A percentile compares a stretch with the other conserved stretches of the same genome.
Evolutionary conservation across 1,140 invertebrate species (phyloP).

Genomic region (Brachionus asplanchnoidis): DNA sequence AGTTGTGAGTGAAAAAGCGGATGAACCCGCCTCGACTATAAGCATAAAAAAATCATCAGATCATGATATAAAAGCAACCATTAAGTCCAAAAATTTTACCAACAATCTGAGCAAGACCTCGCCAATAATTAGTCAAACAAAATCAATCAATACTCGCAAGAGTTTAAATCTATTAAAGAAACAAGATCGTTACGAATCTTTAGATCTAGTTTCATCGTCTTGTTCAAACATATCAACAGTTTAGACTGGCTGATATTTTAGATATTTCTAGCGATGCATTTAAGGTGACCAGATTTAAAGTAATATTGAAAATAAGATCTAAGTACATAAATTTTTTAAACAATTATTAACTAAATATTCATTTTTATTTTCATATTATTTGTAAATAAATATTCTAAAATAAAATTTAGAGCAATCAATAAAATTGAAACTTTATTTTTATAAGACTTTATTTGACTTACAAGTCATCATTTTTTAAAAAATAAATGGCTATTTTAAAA

Average conservation of each 20-base stretch:
- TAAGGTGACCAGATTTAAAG: background rate
- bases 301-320: background rate
- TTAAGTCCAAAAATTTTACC: background rate
- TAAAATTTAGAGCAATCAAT: too few species aligned
- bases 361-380: background rate
- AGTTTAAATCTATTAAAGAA: background rate
- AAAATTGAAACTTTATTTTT: too few species aligned
- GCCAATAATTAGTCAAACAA: background rate
- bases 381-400: background rate
- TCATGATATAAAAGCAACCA: background rate
- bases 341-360: background rate
- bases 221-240: background rate
- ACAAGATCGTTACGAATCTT: background rate
- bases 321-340: background rate
- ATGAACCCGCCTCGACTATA: background rate
- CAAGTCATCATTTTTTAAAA: too few species aligned
- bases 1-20: conserved; percentile 10
- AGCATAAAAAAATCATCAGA: conserved; percentile 5
- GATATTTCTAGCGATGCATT: background rate
- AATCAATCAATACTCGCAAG: background rate
- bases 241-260: background rate
- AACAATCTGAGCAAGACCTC: background rate
- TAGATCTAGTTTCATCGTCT: background rate
- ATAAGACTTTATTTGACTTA: too few species aligned
- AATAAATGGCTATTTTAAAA: too few species aligned